Evolutionary conservation across 2,797 vertebrate genomes (phyloP).

Genomic region (Anomalospiza imberbis): DNA sequence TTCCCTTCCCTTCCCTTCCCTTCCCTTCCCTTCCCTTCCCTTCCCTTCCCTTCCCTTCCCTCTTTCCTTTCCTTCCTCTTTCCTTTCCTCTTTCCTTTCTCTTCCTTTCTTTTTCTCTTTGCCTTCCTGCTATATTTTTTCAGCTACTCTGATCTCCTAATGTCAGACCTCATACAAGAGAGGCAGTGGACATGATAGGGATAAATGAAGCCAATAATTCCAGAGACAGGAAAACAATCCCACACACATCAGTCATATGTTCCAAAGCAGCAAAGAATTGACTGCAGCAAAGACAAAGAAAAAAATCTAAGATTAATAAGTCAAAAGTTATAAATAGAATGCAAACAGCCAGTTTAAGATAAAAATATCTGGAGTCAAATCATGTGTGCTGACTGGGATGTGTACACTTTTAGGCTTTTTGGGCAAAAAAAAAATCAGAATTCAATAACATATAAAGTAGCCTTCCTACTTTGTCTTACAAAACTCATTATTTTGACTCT

Average conservation of each 20-base stretch:
- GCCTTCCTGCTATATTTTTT: neutral
- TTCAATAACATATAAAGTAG: neutral
- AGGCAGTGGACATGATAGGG: neutral
- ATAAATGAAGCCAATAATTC: slow-evolving; percentile 8
- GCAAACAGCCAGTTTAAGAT: neutral
- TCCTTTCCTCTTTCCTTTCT: neutral
- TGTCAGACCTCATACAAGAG: neutral
- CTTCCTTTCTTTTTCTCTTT: neutral
- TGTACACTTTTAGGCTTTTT: neutral
- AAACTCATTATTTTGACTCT: neutral
- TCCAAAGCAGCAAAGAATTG: neutral
- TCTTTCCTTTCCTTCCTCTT: too few relatives aligned
- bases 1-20: too few relatives aligned
- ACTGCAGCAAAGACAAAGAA: neutral
- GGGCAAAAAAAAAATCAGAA: neutral
- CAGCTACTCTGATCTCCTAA: neutral
- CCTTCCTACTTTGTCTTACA: neutral
- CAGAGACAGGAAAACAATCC: neutral
- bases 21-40: neutral
- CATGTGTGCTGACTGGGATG: neutral
- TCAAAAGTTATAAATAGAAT: neutral
- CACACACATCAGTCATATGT: neutral
- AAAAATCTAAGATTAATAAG: neutral
- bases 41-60: neutral
- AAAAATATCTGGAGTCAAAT: neutral